Percentiles rank a stretch among this genome's conserved stretches.
These are phyloP conservation scores for Grammomys surdaster DNA, from an alignment of 2,113 vertebrate genomes.

Conservation along the genomic window DNA sequence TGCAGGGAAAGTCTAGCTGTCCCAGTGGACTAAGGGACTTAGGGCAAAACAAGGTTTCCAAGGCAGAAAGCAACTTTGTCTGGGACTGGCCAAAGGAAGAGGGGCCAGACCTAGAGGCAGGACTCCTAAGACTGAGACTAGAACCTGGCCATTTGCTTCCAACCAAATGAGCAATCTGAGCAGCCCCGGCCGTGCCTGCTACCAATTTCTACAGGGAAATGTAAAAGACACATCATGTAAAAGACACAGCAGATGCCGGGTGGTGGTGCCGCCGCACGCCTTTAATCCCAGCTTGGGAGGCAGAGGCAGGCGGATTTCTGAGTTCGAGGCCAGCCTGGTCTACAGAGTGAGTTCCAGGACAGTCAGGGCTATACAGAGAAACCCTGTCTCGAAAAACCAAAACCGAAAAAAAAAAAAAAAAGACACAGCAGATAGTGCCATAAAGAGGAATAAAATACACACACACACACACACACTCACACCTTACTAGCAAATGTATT, in stretches of 20 bases:
- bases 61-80: constrained; percentile 22
- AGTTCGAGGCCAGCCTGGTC: no score
- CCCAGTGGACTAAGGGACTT: not conserved
- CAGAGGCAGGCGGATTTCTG: no score
- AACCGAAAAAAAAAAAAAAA: not conserved
- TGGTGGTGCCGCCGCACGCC: no score
- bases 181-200: not conserved
- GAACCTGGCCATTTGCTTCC: constrained; percentile 33
- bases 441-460: constrained; percentile 9
- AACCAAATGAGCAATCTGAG: not conserved
- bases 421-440: constrained; percentile 5
- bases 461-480: not conserved
- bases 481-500: constrained; percentile 54
- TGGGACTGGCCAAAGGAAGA: not conserved
- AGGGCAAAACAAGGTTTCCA: constrained; percentile 41
- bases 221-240: constrained; percentile 26
- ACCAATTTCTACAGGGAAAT: not conserved
- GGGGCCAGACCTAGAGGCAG: not conserved
- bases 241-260: not conserved
- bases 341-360: no score
- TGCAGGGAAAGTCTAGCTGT: not conserved
- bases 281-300: no score
- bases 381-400: no score
- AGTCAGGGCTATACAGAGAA: no score
- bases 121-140: not conserved